Conservation (phyloP, 2,797 vertebrate species). For the Pangasius larnaudii region DNA sequence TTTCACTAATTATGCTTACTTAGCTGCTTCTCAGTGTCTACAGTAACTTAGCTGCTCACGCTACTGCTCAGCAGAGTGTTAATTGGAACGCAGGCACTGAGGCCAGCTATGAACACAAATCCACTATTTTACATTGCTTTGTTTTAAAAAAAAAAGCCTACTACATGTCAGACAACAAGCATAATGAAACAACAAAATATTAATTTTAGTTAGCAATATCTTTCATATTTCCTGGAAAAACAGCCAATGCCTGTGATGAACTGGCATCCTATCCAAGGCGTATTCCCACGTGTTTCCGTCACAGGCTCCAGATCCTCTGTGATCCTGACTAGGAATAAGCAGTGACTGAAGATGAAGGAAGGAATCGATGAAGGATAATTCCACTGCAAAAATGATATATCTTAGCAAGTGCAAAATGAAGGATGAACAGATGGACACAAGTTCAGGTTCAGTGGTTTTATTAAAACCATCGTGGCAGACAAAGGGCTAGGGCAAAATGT, state of each 20-base stretch:
- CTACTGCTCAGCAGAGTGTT: background rate
- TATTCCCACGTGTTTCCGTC: background rate
- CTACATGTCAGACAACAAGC: background rate
- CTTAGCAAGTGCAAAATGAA: background rate
- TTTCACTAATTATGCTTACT: background rate
- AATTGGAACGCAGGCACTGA: background rate
- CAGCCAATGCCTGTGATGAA: background rate
- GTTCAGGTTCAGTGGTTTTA: conserved; percentile 19
- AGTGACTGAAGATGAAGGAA: background rate
- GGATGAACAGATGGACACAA: background rate
- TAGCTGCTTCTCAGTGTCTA: background rate
- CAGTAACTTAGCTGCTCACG: background rate
- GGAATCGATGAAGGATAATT: background rate
- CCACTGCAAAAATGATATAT: background rate
- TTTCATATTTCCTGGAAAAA: background rate
- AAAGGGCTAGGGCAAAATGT: background rate
- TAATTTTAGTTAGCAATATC: too few species aligned
- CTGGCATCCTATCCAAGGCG: background rate
- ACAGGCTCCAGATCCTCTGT: background rate
- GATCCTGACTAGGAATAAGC: conserved; percentile 2
- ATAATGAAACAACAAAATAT: background rate
- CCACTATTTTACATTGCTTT: background rate
- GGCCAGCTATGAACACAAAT: background rate
- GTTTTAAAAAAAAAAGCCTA: background rate
- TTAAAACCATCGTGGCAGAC: background rate